Evolutionary conservation across 2,113 vertebrate genomes (phyloP), one percentile per base, ranked within the genome.

Genomic region (Alexandromys fortis): DNA sequence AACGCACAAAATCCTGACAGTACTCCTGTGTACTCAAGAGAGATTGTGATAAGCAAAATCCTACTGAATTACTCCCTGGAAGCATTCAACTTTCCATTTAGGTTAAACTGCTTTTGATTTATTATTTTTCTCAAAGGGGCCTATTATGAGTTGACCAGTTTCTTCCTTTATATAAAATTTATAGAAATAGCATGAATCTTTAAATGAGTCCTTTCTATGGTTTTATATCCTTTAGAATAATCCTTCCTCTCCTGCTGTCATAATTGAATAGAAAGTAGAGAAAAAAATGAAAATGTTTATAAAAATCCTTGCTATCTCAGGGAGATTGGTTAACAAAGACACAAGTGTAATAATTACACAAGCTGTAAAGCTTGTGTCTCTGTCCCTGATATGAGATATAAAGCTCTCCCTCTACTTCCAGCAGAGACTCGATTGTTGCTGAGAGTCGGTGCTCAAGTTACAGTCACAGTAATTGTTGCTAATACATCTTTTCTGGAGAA

Each of bases 121-220:
- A 86, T 68, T 26, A 33, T 45, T 47, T 92, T 63, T 89, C 81
- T 45, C 61, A 94, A 67, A 86, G 45, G 81, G 24, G 22, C 3
- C 72, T n/a, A 92, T 86, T 86, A 61, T 68, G 26, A 93, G 33
- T 73, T 63, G 13, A 49, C 35, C 89, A 68, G 38, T 88, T 94
- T 28, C 19, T 92, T 72, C 90, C 38, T 77, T 26, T 35, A 85
- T 58, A 28, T 82, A 55, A n/a, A 85, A 65, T 85, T 49, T 55
- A 90, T 92, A 72, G 82, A 89, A 83, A 78, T 28, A 87, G 28
- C 42, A 67, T 3, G 13, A 81, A n/a, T 79, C 33, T 91, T 91
- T 24, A 28, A 73, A 63, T 35, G 13, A 49, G 67, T 67, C 7
- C 35, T 55, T 83, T 61, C 49, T 68, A 61, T n/a, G 6, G 6